A percentile compares a stretch with the other conserved stretches of the same genome.
Evolutionary conservation across 2,113 vertebrate species (phyloP).

Genomic region (Dicentrarchus labrax): DNA sequence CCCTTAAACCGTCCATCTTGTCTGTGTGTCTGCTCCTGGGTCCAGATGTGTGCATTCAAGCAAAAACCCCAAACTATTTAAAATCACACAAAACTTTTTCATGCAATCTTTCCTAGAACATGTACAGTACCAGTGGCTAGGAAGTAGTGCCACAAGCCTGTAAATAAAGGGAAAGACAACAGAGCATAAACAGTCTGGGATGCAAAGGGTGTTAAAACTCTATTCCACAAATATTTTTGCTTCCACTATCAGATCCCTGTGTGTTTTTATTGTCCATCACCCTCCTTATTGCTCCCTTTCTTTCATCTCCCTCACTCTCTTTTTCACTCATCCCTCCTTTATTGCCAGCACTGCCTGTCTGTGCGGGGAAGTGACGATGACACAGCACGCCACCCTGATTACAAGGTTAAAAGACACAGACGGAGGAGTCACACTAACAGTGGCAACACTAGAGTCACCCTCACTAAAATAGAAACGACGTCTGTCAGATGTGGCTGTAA

Average conservation of each 20-base stretch:
- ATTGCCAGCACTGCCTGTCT: neutral
- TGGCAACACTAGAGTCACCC: constrained; percentile 1
- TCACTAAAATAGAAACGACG: constrained; percentile 48
- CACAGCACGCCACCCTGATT: constrained; percentile 56
- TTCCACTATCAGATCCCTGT: neutral
- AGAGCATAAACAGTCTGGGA: neutral
- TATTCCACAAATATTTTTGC: neutral
- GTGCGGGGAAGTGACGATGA: constrained; percentile 22
- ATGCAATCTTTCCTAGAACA: neutral
- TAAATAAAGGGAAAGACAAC: neutral
- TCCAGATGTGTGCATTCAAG: neutral
- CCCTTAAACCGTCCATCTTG: too few species aligned
- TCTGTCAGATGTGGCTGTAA: constrained; percentile 52
- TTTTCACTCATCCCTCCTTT: neutral
- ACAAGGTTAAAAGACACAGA: constrained; percentile 63
- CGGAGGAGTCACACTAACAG: constrained; percentile 39
- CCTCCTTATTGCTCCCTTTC: neutral
- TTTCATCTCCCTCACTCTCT: constrained; percentile 6
- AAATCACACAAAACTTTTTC: neutral
- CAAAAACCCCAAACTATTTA: neutral
- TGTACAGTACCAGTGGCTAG: neutral
- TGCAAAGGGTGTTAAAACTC: neutral
- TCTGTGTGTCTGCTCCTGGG: too few species aligned
- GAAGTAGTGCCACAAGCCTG: neutral
- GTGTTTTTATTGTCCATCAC: neutral